A percentile compares a stretch with the other conserved stretches of the same genome.
Evolutionary conservation across 2,888 invertebrate species (phyloP).

Genomic region (Ctena decussata): DNA sequence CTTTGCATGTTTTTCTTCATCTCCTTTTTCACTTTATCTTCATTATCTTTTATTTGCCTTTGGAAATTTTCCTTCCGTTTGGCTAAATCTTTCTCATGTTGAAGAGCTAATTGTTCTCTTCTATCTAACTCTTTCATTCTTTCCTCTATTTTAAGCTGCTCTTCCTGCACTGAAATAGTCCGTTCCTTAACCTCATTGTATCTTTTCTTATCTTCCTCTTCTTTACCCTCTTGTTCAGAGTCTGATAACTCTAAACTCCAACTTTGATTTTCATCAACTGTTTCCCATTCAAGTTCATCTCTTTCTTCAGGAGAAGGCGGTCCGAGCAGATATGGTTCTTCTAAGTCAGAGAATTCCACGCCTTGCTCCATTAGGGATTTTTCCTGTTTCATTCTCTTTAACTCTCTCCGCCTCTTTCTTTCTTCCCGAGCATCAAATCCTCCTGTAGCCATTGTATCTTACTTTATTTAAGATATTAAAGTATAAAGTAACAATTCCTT

Average conservation of each 20-base stretch:
- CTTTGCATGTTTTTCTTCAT: background rate
- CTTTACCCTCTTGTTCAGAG: background rate
- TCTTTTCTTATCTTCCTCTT: background rate
- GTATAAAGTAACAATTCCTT: no score
- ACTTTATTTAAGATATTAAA: no score
- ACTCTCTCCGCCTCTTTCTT: background rate
- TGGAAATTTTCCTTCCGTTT: background rate
- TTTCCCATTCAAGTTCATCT: background rate
- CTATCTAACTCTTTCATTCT: background rate
- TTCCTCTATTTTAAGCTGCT: background rate
- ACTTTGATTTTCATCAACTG: background rate
- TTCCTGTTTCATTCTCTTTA: background rate
- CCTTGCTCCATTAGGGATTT: background rate
- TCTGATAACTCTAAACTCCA: no score
- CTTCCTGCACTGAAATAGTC: background rate
- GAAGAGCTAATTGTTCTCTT: background rate
- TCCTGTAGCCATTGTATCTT: no score
- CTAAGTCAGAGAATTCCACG: background rate
- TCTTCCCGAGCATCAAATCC: background rate
- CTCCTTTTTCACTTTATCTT: background rate
- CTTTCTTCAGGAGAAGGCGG: background rate
- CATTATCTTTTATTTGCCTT: background rate
- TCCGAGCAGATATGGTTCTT: background rate
- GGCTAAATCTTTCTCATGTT: background rate
- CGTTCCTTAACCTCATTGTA: background rate